These are phyloP conservation scores for Adelphocoris suturalis DNA, from an alignment of 2,888 invertebrate genomes.

Conservation along the genomic window DNA sequence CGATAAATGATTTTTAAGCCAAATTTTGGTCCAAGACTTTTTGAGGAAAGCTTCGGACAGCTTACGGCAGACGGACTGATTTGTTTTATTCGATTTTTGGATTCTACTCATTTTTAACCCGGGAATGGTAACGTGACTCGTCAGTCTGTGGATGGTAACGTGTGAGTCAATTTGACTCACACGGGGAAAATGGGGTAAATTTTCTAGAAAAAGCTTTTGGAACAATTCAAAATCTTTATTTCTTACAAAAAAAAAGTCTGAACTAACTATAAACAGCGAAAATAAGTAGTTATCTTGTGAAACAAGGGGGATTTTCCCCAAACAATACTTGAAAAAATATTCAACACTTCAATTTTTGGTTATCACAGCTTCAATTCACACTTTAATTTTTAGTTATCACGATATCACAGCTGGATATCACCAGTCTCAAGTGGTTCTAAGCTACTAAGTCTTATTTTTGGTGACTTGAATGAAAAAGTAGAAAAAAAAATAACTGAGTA, in stretches of 20 bases:
- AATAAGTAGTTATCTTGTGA: not conserved
- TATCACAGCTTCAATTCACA: slow-evolving; percentile 8
- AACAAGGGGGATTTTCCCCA: not conserved
- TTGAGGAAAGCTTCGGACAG: too few species aligned
- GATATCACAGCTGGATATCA: too few species aligned
- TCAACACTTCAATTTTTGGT: not conserved
- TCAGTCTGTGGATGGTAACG: not conserved
- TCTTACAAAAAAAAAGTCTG: too few species aligned
- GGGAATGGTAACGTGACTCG: not conserved
- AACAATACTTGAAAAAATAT: not conserved
- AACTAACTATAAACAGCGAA: not conserved
- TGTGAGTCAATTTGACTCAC: slow-evolving; percentile 11
- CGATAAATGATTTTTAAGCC: too few species aligned
- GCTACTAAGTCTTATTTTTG: too few species aligned
- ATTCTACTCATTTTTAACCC: too few species aligned
- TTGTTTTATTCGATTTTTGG: too few species aligned
- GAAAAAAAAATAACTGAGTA: too few species aligned
- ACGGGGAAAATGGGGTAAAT: not conserved
- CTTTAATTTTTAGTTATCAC: not conserved
- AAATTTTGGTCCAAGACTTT: too few species aligned
- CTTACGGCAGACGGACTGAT: too few species aligned
- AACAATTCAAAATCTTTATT: not conserved
- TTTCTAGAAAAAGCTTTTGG: not conserved
- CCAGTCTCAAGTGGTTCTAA: too few species aligned
- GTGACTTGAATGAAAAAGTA: too few species aligned